Evolutionary conservation across 2,888 invertebrate genomes (phyloP).

Genomic region (Deroplatys truncata): DNA sequence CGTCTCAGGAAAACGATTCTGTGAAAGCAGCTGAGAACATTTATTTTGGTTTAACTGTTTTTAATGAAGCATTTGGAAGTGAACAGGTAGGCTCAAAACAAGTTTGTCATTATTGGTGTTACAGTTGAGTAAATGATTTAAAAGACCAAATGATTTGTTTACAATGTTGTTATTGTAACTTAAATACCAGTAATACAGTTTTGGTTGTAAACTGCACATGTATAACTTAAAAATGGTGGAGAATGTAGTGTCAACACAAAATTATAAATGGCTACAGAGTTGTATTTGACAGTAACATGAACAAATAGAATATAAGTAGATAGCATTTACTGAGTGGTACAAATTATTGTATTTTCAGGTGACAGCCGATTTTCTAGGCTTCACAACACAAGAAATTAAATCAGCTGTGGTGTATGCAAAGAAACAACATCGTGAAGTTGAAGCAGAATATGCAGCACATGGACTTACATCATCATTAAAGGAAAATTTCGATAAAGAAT

Average conservation of each 20-base stretch:
- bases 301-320: neutral
- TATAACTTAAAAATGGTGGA: neutral
- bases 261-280: neutral
- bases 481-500: slow-evolving; percentile 20
- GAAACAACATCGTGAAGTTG: slow-evolving; percentile 27
- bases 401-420: slow-evolving; percentile 26
- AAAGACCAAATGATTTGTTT: neutral
- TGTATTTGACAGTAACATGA: neutral
- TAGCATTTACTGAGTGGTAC: neutral
- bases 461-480: slow-evolving; percentile 17
- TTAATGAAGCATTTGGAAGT: slow-evolving; percentile 43
- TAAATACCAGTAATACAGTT: neutral
- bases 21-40: slow-evolving; percentile 49
- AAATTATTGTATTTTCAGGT: slow-evolving; percentile 37
- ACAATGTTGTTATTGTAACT: neutral
- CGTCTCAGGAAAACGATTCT: slow-evolving; percentile 48
- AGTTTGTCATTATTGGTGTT: slow-evolving; percentile 1
- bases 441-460: slow-evolving; percentile 27
- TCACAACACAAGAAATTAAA: slow-evolving; percentile 37
- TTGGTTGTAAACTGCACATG: neutral
- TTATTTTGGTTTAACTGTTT: slow-evolving; percentile 45
- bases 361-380: slow-evolving; percentile 43
- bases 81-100: slow-evolving; percentile 40
- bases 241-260: neutral
- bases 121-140: neutral